Conservation (phyloP, 2,113 vertebrate species). For the Nycticorax nycticorax region DNA sequence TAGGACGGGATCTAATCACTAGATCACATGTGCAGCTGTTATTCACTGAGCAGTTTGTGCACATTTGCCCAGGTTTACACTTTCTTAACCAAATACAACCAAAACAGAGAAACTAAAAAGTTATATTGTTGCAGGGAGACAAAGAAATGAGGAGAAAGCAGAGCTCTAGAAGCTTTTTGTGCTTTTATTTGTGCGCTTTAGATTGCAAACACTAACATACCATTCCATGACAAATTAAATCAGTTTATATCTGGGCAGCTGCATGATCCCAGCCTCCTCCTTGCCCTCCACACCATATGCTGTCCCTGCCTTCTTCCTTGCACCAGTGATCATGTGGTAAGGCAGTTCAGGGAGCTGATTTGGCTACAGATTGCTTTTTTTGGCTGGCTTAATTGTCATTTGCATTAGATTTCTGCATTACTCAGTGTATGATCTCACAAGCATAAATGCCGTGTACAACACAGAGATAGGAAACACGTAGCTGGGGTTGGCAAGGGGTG, state of each 20-base stretch:
- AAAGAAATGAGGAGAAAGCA: not conserved
- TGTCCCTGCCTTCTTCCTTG: not conserved
- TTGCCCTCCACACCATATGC: not conserved
- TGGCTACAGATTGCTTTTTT: not conserved
- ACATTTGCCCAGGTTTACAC: not conserved
- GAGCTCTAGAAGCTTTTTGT: not conserved
- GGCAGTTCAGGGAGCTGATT: not conserved
- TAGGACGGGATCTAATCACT: not conserved
- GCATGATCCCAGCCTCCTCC: not conserved
- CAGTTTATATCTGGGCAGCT: not conserved
- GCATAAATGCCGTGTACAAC: not conserved
- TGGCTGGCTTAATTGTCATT: not conserved
- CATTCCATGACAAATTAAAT: not conserved
- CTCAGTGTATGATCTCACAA: not conserved
- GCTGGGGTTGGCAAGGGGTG: not conserved
- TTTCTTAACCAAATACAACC: not conserved
- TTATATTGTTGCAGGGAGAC: not conserved
- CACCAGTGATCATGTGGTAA: not conserved
- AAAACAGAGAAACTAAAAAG: not conserved
- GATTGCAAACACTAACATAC: not conserved
- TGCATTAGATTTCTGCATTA: not conserved
- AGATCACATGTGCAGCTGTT: not conserved
- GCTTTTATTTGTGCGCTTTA: not conserved
- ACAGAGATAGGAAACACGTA: fast-evolving
- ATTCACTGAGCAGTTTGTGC: not conserved